These are phyloP conservation scores for Channa maculata DNA, from an alignment of 2,113 vertebrate species.

Conservation along the genomic window DNA sequence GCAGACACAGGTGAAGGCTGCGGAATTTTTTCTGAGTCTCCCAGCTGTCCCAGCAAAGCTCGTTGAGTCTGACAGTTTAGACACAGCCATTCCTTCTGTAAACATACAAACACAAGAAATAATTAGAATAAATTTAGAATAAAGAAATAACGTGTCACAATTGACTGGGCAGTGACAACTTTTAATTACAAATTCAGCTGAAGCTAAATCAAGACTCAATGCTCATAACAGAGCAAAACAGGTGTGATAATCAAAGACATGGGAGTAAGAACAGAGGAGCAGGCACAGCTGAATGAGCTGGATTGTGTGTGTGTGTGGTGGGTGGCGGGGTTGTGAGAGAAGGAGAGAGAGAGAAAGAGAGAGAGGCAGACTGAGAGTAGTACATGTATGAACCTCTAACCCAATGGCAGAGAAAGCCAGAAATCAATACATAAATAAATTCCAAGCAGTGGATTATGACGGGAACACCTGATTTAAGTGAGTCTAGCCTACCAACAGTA, in stretches of 20 bases:
- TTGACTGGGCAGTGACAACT: not conserved
- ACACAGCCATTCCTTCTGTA: slow-evolving; percentile 96
- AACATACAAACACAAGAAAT: slow-evolving; percentile 31
- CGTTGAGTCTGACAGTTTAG: slow-evolving; percentile 96
- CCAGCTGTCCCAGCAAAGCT: slow-evolving; percentile 90
- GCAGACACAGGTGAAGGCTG: slow-evolving; percentile 65
- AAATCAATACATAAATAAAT: no score
- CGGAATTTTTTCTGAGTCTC: slow-evolving; percentile 83
- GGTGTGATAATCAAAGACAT: no score
- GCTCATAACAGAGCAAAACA: no score
- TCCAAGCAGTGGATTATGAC: not conserved
- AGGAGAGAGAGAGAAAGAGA: no score
- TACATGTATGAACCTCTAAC: no score
- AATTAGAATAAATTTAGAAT: not conserved
- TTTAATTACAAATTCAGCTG: not conserved
- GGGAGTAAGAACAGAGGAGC: no score
- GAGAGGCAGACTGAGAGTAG: no score
- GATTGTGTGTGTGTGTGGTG: no score
- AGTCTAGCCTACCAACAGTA: not conserved
- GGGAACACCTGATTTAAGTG: not conserved
- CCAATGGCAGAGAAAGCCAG: no score
- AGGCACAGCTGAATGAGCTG: no score
- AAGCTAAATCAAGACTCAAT: not conserved
- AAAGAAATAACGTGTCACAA: no score
- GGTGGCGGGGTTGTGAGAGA: no score